Evolutionary conservation across 2,888 invertebrate genomes (phyloP).

Genomic region (Fragum sueziense): DNA sequence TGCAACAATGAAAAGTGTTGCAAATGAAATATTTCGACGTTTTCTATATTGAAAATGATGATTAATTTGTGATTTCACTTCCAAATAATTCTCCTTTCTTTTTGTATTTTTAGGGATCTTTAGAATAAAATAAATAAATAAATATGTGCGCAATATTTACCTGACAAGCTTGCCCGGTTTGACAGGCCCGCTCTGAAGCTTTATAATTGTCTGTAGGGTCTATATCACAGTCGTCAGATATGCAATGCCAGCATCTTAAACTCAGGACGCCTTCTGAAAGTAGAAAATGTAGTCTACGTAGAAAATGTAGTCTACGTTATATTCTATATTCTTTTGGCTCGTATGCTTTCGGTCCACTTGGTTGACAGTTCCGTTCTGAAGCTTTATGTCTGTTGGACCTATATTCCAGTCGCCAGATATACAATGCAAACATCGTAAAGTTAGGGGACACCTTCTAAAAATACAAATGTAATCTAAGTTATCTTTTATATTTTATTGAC

Average conservation of each 20-base stretch:
- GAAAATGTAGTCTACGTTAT: no score
- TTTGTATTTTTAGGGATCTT: no score
- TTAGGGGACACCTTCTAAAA: neutral
- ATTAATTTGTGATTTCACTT: no score
- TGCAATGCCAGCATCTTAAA: conserved; percentile 73
- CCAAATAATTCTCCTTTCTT: no score
- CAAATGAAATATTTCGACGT: no score
- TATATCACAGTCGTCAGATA: conserved; percentile 70
- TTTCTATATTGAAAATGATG: no score
- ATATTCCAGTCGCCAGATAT: conserved; percentile 69
- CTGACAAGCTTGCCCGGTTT: conserved; percentile 69
- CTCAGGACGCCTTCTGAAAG: conserved; percentile 46
- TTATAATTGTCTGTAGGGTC: conserved; percentile 69
- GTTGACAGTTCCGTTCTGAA: conserved; percentile 24
- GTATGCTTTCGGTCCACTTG: no score
- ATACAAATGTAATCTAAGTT: neutral
- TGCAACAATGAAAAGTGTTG: no score
- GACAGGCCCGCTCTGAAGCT: conserved; percentile 66
- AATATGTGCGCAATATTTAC: conserved; percentile 52
- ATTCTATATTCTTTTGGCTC: no score
- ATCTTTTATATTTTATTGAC: no score
- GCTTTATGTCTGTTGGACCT: conserved; percentile 58
- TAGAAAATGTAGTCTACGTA: neutral
- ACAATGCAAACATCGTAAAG: conserved; percentile 11
- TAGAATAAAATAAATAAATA: no score